phyloP scores from a whole-genome alignment of 2,888 invertebrate genomes.

The Ormyrus pomaceus region DNA sequence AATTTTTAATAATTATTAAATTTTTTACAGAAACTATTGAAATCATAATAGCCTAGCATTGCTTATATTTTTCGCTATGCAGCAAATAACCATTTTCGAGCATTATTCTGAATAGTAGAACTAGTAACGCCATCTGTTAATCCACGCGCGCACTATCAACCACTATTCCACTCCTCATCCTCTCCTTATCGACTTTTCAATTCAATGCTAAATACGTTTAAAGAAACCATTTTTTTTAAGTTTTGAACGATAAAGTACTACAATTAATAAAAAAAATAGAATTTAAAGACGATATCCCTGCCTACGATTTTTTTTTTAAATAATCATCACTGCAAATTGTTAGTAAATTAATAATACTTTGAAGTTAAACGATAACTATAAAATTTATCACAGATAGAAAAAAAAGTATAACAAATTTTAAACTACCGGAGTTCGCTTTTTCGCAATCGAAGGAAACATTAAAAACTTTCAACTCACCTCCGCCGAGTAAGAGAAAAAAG shows the following conservation, averaged over 20 bases:
- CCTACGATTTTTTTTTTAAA: too few relatives aligned
- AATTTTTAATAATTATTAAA: too few relatives aligned
- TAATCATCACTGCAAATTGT: too few relatives aligned
- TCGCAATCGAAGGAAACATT: constrained; percentile 30
- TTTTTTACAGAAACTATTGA: too few relatives aligned
- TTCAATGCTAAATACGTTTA: neutral
- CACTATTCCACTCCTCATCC: constrained; percentile 9
- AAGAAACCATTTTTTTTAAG: too few relatives aligned
- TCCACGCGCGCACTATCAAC: constrained; percentile 45
- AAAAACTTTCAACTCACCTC: constrained; percentile 46
- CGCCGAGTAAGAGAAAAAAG: constrained; percentile 46
- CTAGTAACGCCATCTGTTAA: constrained; percentile 62
- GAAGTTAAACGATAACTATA: neutral
- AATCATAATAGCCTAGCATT: too few relatives aligned
- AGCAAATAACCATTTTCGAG: too few relatives aligned
- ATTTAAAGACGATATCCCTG: too few relatives aligned
- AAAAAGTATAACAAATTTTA: neutral
- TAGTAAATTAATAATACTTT: too few relatives aligned
- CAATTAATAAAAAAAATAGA: too few relatives aligned
- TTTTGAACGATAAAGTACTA: too few relatives aligned
- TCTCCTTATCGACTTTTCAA: constrained; percentile 51
- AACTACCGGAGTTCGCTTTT: neutral
- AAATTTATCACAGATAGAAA: neutral
- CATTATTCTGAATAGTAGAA: constrained; percentile 16
- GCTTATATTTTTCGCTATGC: too few relatives aligned